Evolutionary conservation across 2,797 vertebrate species (phyloP).

Genomic region (Zenarchopterus dispar): DNA sequence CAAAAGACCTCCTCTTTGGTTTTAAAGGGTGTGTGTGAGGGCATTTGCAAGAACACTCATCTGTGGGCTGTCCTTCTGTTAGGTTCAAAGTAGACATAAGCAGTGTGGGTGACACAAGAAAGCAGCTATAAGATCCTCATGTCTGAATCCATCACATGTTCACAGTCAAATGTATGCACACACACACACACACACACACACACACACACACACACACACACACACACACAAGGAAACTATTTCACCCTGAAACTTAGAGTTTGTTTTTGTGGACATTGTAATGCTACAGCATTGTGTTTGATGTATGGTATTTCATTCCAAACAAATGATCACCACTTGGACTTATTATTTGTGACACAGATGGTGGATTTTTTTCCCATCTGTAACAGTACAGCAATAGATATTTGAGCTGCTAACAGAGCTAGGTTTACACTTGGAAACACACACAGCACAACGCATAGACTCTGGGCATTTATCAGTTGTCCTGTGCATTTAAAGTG

Average conservation of each 20-base stretch:
- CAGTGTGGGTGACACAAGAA: slow-evolving; percentile 61
- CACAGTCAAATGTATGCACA: background rate
- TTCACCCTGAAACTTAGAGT: slow-evolving; percentile 70
- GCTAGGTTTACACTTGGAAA: slow-evolving; percentile 23
- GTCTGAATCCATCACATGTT: slow-evolving; percentile 42
- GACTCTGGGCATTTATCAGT: slow-evolving; percentile 19
- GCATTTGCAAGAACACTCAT: background rate
- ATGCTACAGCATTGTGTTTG: slow-evolving; percentile 38
- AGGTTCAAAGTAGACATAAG: slow-evolving; percentile 57
- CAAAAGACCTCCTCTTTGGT: slow-evolving; percentile 60
- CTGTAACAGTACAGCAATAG: slow-evolving; percentile 28
- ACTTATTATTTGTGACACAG: slow-evolving; percentile 55
- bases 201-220: too few relatives aligned
- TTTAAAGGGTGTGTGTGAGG: slow-evolving; percentile 38
- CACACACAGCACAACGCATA: slow-evolving; percentile 6
- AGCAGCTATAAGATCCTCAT: slow-evolving; percentile 51
- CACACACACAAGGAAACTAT: slow-evolving; percentile 18
- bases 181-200: slow-evolving; percentile 1
- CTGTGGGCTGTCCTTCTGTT: slow-evolving; percentile 48
- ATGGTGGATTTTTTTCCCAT: slow-evolving; percentile 27
- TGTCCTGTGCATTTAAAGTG: slow-evolving; percentile 41
- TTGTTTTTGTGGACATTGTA: slow-evolving; percentile 52
- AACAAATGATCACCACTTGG: slow-evolving; percentile 52
- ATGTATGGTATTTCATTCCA: slow-evolving; percentile 46
- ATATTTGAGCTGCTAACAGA: slow-evolving; percentile 47